Evolutionary conservation across 1,140 invertebrate genomes (phyloP), one percentile per base, ranked within the genome.

Genomic region (Aricia agestis): DNA sequence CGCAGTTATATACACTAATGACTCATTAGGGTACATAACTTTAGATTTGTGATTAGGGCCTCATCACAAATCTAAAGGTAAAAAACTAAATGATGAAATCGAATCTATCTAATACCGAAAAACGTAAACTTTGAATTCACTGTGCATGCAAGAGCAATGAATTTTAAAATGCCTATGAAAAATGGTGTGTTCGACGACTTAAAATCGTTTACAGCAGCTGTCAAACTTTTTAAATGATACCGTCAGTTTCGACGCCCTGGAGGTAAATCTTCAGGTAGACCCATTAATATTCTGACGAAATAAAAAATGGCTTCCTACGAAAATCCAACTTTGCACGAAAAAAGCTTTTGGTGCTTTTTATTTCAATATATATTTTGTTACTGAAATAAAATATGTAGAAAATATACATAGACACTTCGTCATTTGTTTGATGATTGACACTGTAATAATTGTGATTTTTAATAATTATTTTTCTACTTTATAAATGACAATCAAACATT

Each of bases 241-340:
- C 77, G 82, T 83, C 82, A 77, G 75, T 71, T 68, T 70, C 69
- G 73, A 63, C 19, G 59, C 59, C 59, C 59, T 17, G 59, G 79
- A 80, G 76, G 79, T 80, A 77, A 17, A 69, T 65, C 68, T 61
- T 42, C 69, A 15, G 66, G 67, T 69, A 52, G 65, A 69, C 45
- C 69, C 75, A 89, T 85, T 83, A 83, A 89, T 89, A 82, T 85
- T 71, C 75, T 85, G 82, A 85, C 80, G 75, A 71, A 75, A 69
- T 63, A 77, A 72, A 73, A 72, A 63, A 19, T 52, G 45, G 13
- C 45, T 52, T 52, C 13, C 45, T 15, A 13, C 45, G 10, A 13
- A 52, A 52, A 13, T 52, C 9, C 13, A 13, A 13, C 6, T 52
- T 52, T 11, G 10, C 45, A 10, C 1, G 45, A 52, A 52, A 52